Evolutionary conservation across 2,888 invertebrate species (phyloP).

Genomic region (Meloe dianella): DNA sequence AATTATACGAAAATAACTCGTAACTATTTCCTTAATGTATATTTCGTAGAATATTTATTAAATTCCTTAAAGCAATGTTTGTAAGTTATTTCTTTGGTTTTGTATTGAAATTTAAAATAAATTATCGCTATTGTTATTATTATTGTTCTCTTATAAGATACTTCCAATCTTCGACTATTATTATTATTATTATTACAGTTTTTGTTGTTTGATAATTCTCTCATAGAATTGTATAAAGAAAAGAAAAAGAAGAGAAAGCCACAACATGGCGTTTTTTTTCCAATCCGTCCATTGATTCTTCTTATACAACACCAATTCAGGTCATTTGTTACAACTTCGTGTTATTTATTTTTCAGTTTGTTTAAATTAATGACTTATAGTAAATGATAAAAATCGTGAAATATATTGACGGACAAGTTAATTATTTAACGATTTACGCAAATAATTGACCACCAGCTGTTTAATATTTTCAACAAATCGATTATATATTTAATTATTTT

Average conservation of each 20-base stretch:
- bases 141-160: conserved; percentile 9
- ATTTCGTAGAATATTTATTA: conserved; percentile 4
- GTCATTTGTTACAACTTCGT: background rate
- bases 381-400: background rate
- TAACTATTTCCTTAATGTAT: conserved; percentile 4
- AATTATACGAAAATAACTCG: conserved; percentile 6
- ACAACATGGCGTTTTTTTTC: background rate
- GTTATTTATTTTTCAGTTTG: too few species aligned
- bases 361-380: too few species aligned
- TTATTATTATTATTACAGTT: background rate
- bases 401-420: conserved; percentile 4
- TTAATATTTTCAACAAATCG: background rate
- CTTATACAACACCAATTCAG: background rate
- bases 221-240: background rate
- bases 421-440: conserved; percentile 2
- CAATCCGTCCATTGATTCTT: background rate
- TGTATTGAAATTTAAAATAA: conserved; percentile 1
- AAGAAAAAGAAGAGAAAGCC: conserved; percentile 8
- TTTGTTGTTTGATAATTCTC: background rate
- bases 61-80: background rate
- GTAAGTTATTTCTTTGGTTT: background rate
- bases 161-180: background rate
- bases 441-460: conserved; percentile 5
- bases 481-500: too few species aligned
- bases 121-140: background rate